A percentile compares a stretch with the other conserved stretches of the same genome.
Conservation (phyloP, 2,113 vertebrate species). For the Trinectes maculatus region DNA sequence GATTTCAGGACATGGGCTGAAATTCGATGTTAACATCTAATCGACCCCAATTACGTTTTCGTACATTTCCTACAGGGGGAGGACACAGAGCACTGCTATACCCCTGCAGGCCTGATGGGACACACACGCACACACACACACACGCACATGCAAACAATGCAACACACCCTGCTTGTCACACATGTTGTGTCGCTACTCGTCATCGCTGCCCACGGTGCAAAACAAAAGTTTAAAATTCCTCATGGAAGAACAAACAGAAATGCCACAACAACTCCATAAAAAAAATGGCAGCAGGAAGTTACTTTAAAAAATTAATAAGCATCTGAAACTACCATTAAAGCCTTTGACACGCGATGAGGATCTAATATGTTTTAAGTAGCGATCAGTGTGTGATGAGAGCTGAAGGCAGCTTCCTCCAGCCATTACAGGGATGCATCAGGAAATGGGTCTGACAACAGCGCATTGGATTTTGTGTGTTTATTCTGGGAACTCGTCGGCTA, state of each 20-base stretch:
- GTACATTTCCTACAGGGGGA: conserved; percentile 71
- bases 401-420: conserved; percentile 14
- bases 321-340: not conserved
- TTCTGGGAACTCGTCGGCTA: conserved; percentile 42
- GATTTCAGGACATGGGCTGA: conserved; percentile 21
- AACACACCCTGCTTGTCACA: conserved; percentile 24
- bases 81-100: conserved; percentile 73
- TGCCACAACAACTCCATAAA: no score
- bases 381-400: not conserved
- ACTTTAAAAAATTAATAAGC: conserved; percentile 16
- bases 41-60: no score
- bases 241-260: not conserved
- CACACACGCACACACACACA: conserved; percentile 62
- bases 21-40: no score
- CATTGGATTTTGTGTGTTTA: conserved; percentile 22
- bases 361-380: conserved; percentile 17
- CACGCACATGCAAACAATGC: conserved; percentile 5
- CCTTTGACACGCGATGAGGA: no score
- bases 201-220: not conserved
- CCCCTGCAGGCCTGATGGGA: conserved; percentile 76
- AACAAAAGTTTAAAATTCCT: not conserved
- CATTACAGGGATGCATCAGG: conserved; percentile 22
- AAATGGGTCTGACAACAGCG: conserved; percentile 13
- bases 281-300: not conserved
- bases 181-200: not conserved